phyloP scores from a whole-genome alignment of 1,140 invertebrate genomes.

The Ooceraea biroi region DNA sequence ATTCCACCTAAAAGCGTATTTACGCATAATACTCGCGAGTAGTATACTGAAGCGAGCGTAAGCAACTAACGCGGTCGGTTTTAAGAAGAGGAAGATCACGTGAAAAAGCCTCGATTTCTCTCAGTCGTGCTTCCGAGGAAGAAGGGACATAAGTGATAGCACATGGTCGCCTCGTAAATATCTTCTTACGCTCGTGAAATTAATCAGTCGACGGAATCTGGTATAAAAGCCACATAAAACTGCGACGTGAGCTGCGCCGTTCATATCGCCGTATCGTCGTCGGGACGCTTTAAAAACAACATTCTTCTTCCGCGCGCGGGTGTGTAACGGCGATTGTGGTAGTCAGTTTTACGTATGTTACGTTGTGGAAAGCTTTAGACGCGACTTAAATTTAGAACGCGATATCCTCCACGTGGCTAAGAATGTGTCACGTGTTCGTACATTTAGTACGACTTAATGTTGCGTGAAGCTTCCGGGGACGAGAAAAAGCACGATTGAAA shows the following conservation, averaged over 20 bases:
- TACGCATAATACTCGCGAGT: conserved; percentile 10
- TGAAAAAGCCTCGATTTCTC: neutral
- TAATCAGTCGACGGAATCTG: conserved; percentile 51
- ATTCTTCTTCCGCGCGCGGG: conserved; percentile 15
- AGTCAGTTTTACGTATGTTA: conserved; percentile 5
- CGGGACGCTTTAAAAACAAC: conserved; percentile 51
- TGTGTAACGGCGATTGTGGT: neutral
- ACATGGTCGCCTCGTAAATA: conserved; percentile 48
- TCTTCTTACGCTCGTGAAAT: conserved; percentile 55
- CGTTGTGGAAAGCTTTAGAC: conserved; percentile 20
- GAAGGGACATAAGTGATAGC: conserved; percentile 12
- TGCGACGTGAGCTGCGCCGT: conserved; percentile 9
- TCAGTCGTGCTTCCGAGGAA: too few species aligned
- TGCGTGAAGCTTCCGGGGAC: conserved; percentile 21
- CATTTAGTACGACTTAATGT: conserved; percentile 44
- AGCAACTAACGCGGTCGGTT: neutral
- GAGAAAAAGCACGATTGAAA: neutral
- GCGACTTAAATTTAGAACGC: conserved; percentile 52
- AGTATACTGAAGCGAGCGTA: neutral
- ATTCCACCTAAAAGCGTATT: conserved; percentile 4
- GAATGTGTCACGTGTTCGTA: conserved; percentile 17
- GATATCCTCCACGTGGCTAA: conserved; percentile 39
- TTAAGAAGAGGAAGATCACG: conserved; percentile 4
- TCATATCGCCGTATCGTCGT: neutral
- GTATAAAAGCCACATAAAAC: conserved; percentile 29